Evolutionary conservation across 2,113 vertebrate species (phyloP).

Genomic region (Prionailurus viverrinus): DNA sequence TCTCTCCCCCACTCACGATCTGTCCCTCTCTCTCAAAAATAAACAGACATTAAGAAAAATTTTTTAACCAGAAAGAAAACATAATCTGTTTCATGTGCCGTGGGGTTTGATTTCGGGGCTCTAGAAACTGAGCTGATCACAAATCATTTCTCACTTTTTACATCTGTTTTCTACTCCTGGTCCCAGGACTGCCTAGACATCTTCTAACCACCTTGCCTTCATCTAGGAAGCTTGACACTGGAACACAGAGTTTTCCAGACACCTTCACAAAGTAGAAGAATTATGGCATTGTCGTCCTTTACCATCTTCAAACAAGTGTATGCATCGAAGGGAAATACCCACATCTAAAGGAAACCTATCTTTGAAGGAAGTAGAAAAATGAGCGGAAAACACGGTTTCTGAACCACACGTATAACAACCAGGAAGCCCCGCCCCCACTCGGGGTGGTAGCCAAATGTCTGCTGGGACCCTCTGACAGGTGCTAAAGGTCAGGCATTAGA

Average conservation of each 20-base stretch:
- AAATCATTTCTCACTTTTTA: not conserved
- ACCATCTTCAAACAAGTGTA: not conserved
- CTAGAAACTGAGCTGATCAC: not conserved
- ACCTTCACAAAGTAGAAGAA: not conserved
- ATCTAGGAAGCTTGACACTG: not conserved
- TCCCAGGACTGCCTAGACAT: not conserved
- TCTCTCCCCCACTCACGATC: too few relatives aligned
- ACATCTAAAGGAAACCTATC: conserved; percentile 24
- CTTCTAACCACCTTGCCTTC: not conserved
- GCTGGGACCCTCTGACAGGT: not conserved
- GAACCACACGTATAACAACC: conserved; percentile 6
- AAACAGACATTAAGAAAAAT: too few relatives aligned
- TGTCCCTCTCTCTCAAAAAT: too few relatives aligned
- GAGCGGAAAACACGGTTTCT: conserved; percentile 25
- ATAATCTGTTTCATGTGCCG: not conserved
- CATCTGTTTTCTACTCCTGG: not conserved
- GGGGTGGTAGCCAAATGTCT: not conserved
- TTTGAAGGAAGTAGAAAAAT: conserved; percentile 58
- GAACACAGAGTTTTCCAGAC: not conserved
- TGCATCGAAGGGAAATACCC: not conserved
- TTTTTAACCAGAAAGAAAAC: not conserved
- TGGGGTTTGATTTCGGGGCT: not conserved
- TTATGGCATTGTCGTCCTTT: not conserved
- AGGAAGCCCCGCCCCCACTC: not conserved
- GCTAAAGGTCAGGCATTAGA: not conserved